Percentiles rank a stretch among this genome's conserved stretches.
phyloP scores from a whole-genome alignment of 64 coral and sea anemone species.

The Montipora sp. region DNA sequence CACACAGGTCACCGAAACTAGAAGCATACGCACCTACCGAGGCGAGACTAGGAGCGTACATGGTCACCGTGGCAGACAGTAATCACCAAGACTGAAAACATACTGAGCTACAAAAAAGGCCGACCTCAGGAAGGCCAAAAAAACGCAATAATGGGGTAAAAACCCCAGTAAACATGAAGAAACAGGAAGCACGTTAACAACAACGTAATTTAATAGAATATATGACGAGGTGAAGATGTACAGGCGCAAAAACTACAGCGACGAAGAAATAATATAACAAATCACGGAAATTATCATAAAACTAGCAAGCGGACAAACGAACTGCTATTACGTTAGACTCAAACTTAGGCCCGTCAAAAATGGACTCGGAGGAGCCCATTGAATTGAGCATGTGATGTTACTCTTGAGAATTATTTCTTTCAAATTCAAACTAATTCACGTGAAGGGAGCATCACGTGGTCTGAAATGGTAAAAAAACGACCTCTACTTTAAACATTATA shows the following conservation, averaged over 20 bases:
- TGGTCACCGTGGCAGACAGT: not conserved
- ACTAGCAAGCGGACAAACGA: too few relatives aligned
- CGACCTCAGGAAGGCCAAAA: not conserved
- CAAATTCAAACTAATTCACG: constrained; percentile 14
- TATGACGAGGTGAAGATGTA: not conserved
- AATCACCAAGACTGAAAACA: not conserved
- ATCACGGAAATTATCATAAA: not conserved
- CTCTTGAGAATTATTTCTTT: not conserved
- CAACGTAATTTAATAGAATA: constrained; percentile 4
- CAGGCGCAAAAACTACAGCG: constrained; percentile 1
- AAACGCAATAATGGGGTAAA: not conserved
- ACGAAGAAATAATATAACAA: not conserved
- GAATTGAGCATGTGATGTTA: constrained; percentile 10
- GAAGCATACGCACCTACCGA: not conserved
- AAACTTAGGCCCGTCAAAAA: not conserved
- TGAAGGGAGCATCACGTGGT: constrained; percentile 22
- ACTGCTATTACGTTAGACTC: constrained; percentile 3
- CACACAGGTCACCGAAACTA: not conserved
- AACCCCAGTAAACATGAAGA: not conserved
- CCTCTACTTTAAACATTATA: constrained; percentile 4
- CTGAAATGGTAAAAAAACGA: not conserved
- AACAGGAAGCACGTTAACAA: not conserved
- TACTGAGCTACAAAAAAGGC: constrained; percentile 7
- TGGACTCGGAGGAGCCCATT: constrained; percentile 22
- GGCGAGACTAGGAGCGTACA: not conserved